phyloP scores from a whole-genome alignment of 2,888 invertebrate genomes.

The Patella depressa region DNA sequence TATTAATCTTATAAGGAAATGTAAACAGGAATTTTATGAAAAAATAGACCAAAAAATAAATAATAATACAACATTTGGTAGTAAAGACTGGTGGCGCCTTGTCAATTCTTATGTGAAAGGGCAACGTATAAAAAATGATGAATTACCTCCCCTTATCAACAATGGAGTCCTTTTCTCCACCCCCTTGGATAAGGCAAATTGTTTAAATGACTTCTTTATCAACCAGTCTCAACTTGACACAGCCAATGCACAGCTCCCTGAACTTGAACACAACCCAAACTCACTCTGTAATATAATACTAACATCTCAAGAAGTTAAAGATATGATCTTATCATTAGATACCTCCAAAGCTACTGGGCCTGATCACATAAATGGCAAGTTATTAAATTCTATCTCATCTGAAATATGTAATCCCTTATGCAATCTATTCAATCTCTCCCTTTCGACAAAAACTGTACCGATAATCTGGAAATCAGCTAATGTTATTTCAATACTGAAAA shows the following conservation, averaged over 20 bases:
- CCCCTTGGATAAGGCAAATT: not conserved
- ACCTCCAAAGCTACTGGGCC: no score
- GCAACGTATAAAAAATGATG: not conserved
- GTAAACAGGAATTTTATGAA: no score
- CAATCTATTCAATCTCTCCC: no score
- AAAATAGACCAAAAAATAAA: no score
- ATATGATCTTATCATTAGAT: not conserved
- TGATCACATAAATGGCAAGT: no score
- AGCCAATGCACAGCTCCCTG: not conserved
- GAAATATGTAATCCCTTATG: no score
- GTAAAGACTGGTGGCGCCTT: not conserved
- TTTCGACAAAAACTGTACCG: no score
- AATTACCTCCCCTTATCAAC: not conserved
- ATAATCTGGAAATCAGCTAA: no score
- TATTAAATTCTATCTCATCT: no score
- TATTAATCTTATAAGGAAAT: no score
- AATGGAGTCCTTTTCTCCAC: not conserved
- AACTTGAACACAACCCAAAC: not conserved
- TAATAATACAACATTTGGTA: not conserved
- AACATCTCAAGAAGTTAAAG: conserved; percentile 1
- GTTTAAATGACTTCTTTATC: not conserved
- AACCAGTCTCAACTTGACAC: not conserved
- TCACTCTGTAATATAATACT: not conserved
- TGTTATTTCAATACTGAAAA: no score
- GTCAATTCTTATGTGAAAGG: not conserved